These are phyloP conservation scores for Neostethus bicornis DNA, from an alignment of 2,797 vertebrate genomes.

Conservation along the genomic window DNA sequence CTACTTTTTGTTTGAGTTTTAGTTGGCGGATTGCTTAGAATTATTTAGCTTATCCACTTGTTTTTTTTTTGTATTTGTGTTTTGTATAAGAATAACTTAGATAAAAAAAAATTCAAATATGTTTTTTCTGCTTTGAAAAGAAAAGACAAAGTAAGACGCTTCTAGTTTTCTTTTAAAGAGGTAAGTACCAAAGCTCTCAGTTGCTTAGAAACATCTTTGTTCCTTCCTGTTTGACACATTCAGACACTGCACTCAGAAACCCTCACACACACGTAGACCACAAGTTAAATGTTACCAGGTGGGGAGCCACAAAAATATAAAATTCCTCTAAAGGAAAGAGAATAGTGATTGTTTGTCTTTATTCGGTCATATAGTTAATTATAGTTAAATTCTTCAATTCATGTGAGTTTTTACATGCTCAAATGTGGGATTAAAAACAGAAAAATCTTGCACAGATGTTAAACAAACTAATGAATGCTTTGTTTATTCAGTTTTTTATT, in stretches of 20 bases:
- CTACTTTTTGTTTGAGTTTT: too few species aligned
- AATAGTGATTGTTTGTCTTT: conserved; percentile 5
- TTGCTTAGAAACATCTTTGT: conserved; percentile 35
- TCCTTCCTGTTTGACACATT: conserved; percentile 11
- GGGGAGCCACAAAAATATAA: not conserved
- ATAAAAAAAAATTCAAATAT: not conserved
- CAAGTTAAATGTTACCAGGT: conserved; percentile 4
- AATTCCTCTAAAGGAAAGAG: not conserved
- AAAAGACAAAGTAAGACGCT: not conserved
- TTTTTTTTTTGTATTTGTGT: not conserved
- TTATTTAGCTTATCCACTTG: too few species aligned
- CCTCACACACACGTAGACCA: conserved; percentile 1
- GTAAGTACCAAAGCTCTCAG: not conserved
- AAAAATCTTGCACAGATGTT: not conserved
- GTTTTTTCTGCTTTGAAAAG: not conserved
- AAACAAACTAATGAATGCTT: not conserved
- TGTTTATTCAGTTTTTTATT: not conserved
- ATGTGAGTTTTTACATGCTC: not conserved
- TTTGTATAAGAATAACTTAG: not conserved
- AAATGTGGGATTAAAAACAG: not conserved
- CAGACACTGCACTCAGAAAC: conserved; percentile 1
- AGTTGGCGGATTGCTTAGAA: too few species aligned
- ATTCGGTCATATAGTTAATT: not conserved
- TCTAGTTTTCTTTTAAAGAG: not conserved
- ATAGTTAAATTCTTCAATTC: too few species aligned